Evolutionary conservation across 2,113 vertebrate species (phyloP), one percentile per base, ranked within the genome.

Genomic region (Corvus hawaiiensis): DNA sequence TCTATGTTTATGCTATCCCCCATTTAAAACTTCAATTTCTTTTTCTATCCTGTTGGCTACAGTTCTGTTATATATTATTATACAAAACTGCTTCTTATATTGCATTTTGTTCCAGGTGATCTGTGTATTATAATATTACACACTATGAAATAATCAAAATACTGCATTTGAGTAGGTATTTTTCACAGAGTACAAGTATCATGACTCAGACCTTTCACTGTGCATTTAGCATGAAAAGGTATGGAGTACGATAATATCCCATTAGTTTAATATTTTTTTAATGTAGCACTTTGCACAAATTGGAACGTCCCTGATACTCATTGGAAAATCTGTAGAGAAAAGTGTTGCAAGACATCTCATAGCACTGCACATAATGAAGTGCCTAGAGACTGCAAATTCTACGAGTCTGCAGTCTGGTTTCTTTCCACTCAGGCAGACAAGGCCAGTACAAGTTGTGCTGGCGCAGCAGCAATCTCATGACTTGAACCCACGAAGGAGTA

Each of bases 71-170:
- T 21, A 21, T 52, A 52, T 85, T 63, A 18, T 32, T 56, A 28
- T 32, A 79, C 0, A 1, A 85, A 67, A 63, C 43, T 79, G 8
- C 21, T 84, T 71, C n/a, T 68, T 52, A 9, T 55, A 46, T 17
- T 71, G 56, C 52, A 41, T 82, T 80, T 90, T 61, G 4, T 3
- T 73, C 15, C 41, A 58, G 87, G 14, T 85, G 10, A 32, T 62
- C 9, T 7, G 16, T 85, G 16, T 64, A n/a, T 76, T 87, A 30
- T 41, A 82, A 44, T 55, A 95, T 59, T 49, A 92, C 95, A 83
- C 7, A 56, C 37, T 13, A 54, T 5, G 1, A 95, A 82, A 88
- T 66, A 68, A 87, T 8, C 16, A 44, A 44, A 68, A 68, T 76
- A 56, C 16, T 56, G 16, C 22, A 49, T 76, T 41, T 90, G 17